Evolutionary conservation across 1,140 invertebrate species (phyloP).

Genomic region (Calliphora vicina): DNA sequence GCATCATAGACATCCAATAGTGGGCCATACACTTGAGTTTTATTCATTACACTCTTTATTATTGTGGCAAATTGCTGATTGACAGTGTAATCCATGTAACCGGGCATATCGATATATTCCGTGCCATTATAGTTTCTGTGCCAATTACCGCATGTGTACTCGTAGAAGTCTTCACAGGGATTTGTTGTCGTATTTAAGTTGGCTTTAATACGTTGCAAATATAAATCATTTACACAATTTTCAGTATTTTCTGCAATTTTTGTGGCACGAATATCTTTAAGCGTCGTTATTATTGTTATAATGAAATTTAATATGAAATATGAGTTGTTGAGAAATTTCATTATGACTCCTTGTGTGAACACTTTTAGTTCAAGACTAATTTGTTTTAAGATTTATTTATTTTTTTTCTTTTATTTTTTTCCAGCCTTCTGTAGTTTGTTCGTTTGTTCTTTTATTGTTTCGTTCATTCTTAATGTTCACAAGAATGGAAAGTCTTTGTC

Average conservation of each 20-base stretch:
- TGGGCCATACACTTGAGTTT: slow-evolving; percentile 34
- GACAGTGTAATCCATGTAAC: slow-evolving; percentile 48
- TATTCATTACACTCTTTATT: slow-evolving; percentile 34
- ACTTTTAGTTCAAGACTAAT: slow-evolving; percentile 10
- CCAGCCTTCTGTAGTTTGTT: background rate
- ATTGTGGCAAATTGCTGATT: slow-evolving; percentile 42
- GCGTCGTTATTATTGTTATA: background rate
- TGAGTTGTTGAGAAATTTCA: background rate
- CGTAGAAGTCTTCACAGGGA: slow-evolving; percentile 52
- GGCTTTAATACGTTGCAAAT: slow-evolving; percentile 40
- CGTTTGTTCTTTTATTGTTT: background rate
- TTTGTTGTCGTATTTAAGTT: slow-evolving; percentile 47
- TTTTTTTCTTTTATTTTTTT: background rate
- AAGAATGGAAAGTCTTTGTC: slow-evolving; percentile 9
- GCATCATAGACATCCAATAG: slow-evolving; percentile 43
- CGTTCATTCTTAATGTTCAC: background rate
- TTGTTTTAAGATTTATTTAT: background rate
- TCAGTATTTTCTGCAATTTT: background rate
- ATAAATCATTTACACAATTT: slow-evolving; percentile 31
- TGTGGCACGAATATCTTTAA: background rate
- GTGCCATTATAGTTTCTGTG: slow-evolving; percentile 39
- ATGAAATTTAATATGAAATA: background rate
- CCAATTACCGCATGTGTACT: slow-evolving; percentile 51
- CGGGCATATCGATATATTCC: slow-evolving; percentile 48
- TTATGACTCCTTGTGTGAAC: background rate